phyloP scores from a whole-genome alignment of 2,888 invertebrate species.

The Drosophila paranaensis region DNA sequence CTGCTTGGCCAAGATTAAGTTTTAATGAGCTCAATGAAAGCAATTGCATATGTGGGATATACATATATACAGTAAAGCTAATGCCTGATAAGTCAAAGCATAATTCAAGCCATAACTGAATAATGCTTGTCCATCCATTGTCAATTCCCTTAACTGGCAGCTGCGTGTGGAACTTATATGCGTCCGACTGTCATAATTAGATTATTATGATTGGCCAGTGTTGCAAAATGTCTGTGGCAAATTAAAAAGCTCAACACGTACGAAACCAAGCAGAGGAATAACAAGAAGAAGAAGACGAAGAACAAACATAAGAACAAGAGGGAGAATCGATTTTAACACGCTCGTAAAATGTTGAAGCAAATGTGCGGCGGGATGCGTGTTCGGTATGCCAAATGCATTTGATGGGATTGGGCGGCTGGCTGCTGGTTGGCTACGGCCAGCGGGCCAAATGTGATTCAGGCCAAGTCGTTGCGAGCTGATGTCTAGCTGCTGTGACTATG shows the following conservation, averaged over 20 bases:
- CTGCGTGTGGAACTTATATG: slow-evolving; percentile 26
- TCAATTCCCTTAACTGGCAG: slow-evolving; percentile 30
- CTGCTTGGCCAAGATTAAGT: slow-evolving; percentile 16
- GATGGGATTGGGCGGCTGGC: slow-evolving; percentile 6
- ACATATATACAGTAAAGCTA: not conserved
- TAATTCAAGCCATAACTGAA: slow-evolving; percentile 5
- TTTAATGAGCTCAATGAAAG: slow-evolving; percentile 51
- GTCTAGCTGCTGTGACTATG: slow-evolving; percentile 26
- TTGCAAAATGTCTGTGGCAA: slow-evolving; percentile 47
- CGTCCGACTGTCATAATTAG: slow-evolving; percentile 40
- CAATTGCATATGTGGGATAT: slow-evolving; percentile 4
- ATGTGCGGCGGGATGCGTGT: slow-evolving; percentile 47
- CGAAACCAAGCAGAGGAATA: slow-evolving; percentile 27
- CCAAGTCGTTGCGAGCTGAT: slow-evolving; percentile 18
- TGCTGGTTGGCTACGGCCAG: not conserved
- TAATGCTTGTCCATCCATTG: not conserved
- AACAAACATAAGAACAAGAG: not conserved
- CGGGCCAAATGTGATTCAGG: slow-evolving; percentile 25
- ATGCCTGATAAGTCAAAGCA: not conserved
- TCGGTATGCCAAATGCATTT: slow-evolving; percentile 67
- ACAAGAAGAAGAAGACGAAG: slow-evolving; percentile 4
- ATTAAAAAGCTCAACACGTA: slow-evolving; percentile 73
- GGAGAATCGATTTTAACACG: slow-evolving; percentile 39
- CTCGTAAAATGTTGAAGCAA: slow-evolving; percentile 65
- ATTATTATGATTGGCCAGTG: slow-evolving; percentile 32